Percentiles rank a stretch among this genome's conserved stretches.
phyloP scores from a whole-genome alignment of 2,113 vertebrate genomes.

The Caretta caretta region DNA sequence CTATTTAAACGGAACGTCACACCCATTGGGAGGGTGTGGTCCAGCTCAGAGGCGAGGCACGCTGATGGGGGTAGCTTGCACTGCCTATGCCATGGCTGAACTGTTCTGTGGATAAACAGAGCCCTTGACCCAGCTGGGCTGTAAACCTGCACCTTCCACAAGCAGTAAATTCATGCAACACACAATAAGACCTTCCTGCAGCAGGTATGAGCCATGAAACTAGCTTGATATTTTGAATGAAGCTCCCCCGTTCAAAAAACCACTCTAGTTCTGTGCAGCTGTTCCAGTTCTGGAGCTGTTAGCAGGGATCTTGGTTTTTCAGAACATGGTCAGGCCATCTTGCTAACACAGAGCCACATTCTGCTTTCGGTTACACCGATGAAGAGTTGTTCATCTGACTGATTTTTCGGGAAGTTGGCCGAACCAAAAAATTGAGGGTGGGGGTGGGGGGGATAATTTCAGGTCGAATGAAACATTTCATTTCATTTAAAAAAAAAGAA shows the following conservation, averaged over 20 bases:
- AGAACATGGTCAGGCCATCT: neutral
- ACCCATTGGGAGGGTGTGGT: neutral
- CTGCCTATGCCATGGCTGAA: neutral
- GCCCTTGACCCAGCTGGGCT: neutral
- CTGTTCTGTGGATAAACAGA: neutral
- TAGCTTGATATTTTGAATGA: neutral
- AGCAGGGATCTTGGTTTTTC: rapidly evolving
- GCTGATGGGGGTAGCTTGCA: neutral
- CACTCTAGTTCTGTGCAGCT: neutral
- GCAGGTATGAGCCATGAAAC: neutral
- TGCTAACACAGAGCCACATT: neutral
- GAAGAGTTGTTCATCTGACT: no score
- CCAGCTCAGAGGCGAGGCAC: neutral
- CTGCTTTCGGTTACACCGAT: neutral
- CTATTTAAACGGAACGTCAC: neutral
- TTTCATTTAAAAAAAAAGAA: no score
- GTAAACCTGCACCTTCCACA: neutral
- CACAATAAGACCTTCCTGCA: neutral
- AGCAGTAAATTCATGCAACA: neutral
- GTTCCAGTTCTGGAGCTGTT: neutral
- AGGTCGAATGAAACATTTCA: no score
- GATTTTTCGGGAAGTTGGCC: no score
- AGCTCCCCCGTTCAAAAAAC: neutral
- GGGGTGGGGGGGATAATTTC: no score
- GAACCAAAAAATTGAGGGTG: no score